Evolutionary conservation across 1,140 invertebrate genomes (phyloP), one percentile per base, ranked within the genome.

Genomic region (Formica exsecta): DNA sequence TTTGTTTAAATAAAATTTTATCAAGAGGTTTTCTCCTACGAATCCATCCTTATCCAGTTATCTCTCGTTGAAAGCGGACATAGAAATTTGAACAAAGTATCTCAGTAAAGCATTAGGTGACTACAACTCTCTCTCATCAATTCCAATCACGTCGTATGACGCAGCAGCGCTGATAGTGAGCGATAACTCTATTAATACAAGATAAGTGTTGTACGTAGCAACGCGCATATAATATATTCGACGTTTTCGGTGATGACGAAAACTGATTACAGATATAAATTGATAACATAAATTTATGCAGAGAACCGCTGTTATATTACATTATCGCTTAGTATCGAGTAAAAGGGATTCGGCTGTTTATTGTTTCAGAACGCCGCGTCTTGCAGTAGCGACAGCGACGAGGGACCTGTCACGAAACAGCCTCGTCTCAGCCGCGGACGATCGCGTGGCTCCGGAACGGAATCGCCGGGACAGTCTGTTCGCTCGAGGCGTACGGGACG

Each of bases 391-490:
- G 91, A 92, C 66, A 97, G 96, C 92, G 96, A 97, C 95, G 97
- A 97, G 94, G 97, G 97, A 91, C 97, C 97, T 48, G 96, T 96
- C 54, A 95, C 96, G 84, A 97, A 97, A 91, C 96, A 96, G 85
- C 96, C 96, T n/a, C 94, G 96, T 38, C 95, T 97, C 13, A 94
- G 93, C 80, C 84, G 89, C 57, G 90, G 86, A 90, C 89, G 92
- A 88, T 94, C 93, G 85, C 92, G 93, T 59, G 93, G 93, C 75
- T 91, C 91, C 62, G 92, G 87, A 89, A 92, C 92, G 86, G 89
- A 89, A 87, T 88, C 66, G 73, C 59, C 84, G 61, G 87, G 88
- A 89, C 93, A 92, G 91, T 89, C 85, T 41, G 86, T 74, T 64
- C 91, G 89, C 54, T 89, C 90, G 83, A 70, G 86, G 90, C 85